Evolutionary conservation across 2,888 invertebrate species (phyloP).

Genomic region (Oeneis ivallda): DNA sequence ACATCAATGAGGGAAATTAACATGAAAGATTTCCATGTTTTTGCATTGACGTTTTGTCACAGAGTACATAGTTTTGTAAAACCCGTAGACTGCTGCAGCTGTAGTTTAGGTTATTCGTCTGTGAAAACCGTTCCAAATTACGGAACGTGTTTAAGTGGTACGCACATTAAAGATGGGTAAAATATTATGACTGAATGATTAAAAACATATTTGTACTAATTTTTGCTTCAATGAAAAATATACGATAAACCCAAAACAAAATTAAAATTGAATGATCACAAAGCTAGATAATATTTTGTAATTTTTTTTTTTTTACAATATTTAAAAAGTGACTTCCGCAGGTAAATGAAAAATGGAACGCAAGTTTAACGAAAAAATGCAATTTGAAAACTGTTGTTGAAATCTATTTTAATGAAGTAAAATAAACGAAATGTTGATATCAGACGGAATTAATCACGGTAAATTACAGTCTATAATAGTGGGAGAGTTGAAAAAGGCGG

Average conservation of each 20-base stretch:
- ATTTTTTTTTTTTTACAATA: too few species aligned
- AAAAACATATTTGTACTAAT: background rate
- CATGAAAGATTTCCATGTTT: too few species aligned
- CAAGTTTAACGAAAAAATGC: constrained; percentile 14
- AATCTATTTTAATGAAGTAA: background rate
- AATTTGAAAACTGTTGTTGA: constrained; percentile 10
- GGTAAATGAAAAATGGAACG: constrained; percentile 2
- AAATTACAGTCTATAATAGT: constrained; percentile 82
- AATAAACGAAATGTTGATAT: constrained; percentile 71
- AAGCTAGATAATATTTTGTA: too few species aligned
- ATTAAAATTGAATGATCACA: too few species aligned
- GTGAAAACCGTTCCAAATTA: background rate
- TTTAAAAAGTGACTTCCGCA: background rate
- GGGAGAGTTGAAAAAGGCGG: constrained; percentile 85
- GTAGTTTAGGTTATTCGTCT: background rate
- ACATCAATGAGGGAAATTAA: too few species aligned
- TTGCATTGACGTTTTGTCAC: too few species aligned
- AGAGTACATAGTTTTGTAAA: too few species aligned
- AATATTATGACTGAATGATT: background rate
- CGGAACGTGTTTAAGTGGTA: background rate
- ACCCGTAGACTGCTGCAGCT: too few species aligned
- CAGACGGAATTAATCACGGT: constrained; percentile 75
- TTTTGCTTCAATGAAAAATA: too few species aligned
- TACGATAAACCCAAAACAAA: too few species aligned
- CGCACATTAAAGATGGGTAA: too few species aligned